A percentile compares a stretch with the other conserved stretches of the same genome.
phyloP scores from a whole-genome alignment of 2,113 vertebrate species.

The Salvelinus namaycush region DNA sequence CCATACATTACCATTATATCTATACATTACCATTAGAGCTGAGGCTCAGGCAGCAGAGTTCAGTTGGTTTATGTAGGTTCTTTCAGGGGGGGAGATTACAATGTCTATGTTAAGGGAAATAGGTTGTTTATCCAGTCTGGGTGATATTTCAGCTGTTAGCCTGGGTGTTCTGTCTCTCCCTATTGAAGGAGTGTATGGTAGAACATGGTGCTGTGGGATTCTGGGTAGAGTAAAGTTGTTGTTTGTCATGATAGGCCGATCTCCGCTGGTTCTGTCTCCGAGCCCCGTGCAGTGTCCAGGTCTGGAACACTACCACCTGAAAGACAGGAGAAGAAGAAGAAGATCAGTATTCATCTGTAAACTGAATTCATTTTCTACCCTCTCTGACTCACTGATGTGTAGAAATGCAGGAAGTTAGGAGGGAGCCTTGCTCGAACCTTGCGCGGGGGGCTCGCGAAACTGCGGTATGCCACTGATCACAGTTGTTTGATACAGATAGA shows the following conservation, averaged over 20 bases:
- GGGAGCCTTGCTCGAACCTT: too few species aligned
- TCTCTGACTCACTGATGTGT: too few species aligned
- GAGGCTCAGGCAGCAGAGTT: background rate
- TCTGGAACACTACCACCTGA: constrained; percentile 39
- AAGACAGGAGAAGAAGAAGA: constrained; percentile 36
- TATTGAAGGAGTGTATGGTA: background rate
- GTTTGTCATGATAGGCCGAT: background rate
- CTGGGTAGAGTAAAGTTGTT: background rate
- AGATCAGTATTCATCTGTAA: too few species aligned
- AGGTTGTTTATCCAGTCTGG: constrained; percentile 25
- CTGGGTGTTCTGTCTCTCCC: background rate
- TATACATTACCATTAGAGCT: too few species aligned
- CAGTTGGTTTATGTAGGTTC: constrained; percentile 37
- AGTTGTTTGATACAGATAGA: too few species aligned
- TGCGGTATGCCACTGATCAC: too few species aligned
- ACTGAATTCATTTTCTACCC: too few species aligned
- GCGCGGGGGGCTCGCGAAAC: too few species aligned
- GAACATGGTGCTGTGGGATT: background rate
- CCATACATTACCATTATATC: too few species aligned
- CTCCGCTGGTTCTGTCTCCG: background rate
- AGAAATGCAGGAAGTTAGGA: too few species aligned
- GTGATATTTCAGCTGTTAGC: constrained; percentile 12
- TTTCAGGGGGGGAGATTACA: constrained; percentile 31
- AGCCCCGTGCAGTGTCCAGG: constrained; percentile 20
- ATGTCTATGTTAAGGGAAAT: constrained; percentile 12